Conservation (phyloP, 2,113 vertebrate species). For the Amphilophus citrinellus region DNA sequence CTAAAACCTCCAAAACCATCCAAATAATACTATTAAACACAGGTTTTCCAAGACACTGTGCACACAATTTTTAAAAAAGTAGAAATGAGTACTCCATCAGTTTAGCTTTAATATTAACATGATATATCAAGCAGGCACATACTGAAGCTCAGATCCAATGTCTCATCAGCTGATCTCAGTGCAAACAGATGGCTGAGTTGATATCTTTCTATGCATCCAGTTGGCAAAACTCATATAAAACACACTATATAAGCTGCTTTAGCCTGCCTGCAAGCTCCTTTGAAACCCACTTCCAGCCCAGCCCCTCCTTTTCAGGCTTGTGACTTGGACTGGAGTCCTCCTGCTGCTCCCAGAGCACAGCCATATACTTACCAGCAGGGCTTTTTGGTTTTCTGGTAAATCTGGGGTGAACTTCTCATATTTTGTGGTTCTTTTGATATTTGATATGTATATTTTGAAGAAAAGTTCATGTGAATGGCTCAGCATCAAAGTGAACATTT, state of each 20-base stretch:
- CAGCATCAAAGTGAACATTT: neutral
- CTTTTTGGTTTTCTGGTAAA: neutral
- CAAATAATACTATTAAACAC: too few species aligned
- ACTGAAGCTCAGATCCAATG: too few species aligned
- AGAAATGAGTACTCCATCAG: too few species aligned
- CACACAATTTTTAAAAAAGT: too few species aligned
- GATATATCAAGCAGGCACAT: too few species aligned
- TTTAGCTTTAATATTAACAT: too few species aligned
- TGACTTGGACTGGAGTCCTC: neutral
- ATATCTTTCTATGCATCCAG: neutral
- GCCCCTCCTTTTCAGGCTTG: neutral
- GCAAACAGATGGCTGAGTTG: neutral
- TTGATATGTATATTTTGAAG: neutral
- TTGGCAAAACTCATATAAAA: neutral
- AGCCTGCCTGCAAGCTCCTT: neutral
- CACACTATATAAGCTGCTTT: neutral
- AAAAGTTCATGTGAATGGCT: neutral
- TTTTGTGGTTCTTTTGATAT: neutral
- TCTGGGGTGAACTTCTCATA: accelerated
- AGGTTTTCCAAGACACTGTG: neutral
- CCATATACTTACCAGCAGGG: neutral
- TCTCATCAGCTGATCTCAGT: too few species aligned
- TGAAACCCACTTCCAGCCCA: neutral
- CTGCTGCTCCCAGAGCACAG: neutral
- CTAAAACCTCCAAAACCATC: too few species aligned